Evolutionary conservation across 2,113 vertebrate species (phyloP), one percentile per base, ranked within the genome.

Genomic region (Potamarius usumacintae): DNA sequence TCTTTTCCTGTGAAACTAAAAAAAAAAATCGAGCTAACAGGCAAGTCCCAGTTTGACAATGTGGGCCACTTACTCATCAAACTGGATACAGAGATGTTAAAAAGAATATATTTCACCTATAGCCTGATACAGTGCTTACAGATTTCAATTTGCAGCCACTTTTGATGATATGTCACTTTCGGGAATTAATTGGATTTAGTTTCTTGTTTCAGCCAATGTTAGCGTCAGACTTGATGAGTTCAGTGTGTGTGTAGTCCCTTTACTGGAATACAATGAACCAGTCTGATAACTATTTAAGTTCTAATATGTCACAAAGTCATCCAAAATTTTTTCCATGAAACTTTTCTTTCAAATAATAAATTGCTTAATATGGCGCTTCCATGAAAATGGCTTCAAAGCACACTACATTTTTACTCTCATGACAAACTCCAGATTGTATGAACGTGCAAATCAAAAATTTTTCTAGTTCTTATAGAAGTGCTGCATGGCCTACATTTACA

Each of bases 401-500:
- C 50, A 18, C 52, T 27, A 30, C 15, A 55, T 15, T 55, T 27
- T 55, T 7, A 83, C 48, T 7, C 22, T 82, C 50, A 18, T 53
- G 25, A 53, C 12, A 53, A 52, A 52, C 4, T 69, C 7, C 48
- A 30, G 48, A 55, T 55, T 2, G 14, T 83, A 65, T 52, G 48
- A 83, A 50, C 7, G 3, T 48, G 42, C 62, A 67, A 52, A 82
- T 63, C 14, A 63, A 63, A 82, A 50, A 63, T 9, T 42, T 30
- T 48, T 48, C 30, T 10, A 34, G 71, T 48, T 22, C 20, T 50
- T 79, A 27, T 1, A 9, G 25, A 58, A 80, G n/a, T 20, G 8
- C 27, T 80, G 17, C n/a, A 18, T 80, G 52, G n/a, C 11, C 42
- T 27, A 14, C 3, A 83, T 84, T 84, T 84, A 63, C 82, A 71